These are phyloP conservation scores for Ichneumon xanthorius DNA, from an alignment of 2,888 invertebrate genomes.

Conservation along the genomic window DNA sequence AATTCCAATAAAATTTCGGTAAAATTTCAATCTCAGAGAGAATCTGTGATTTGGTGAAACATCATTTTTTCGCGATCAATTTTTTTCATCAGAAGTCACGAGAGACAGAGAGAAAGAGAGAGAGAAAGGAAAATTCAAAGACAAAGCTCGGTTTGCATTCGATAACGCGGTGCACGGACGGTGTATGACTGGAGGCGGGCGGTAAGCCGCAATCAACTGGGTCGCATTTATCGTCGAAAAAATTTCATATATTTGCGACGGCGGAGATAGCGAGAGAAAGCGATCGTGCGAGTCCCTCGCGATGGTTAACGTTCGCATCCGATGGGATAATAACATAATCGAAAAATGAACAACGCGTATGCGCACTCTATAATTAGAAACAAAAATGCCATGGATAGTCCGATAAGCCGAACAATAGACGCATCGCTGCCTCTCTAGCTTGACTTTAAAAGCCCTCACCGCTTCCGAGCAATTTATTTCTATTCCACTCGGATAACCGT, in stretches of 20 bases:
- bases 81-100: background rate
- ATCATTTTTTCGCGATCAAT: background rate
- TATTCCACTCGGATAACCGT: slow-evolving; percentile 54
- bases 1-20: too few relatives aligned
- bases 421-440: slow-evolving; percentile 34
- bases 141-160: slow-evolving; percentile 20
- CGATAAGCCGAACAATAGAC: slow-evolving; percentile 36
- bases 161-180: slow-evolving; percentile 11
- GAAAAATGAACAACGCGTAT: slow-evolving; percentile 25
- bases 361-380: background rate
- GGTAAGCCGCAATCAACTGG: slow-evolving; percentile 56
- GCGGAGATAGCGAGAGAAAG: slow-evolving; percentile 31
- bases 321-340: slow-evolving; percentile 41
- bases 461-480: slow-evolving; percentile 61
- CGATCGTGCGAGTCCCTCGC: slow-evolving; percentile 19
- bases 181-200: slow-evolving; percentile 38
- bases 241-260: slow-evolving; percentile 45
- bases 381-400: slow-evolving; percentile 5
- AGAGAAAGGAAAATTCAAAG: background rate
- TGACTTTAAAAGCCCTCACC: slow-evolving; percentile 18
- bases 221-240: slow-evolving; percentile 63
- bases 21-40: background rate
- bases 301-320: slow-evolving; percentile 39
- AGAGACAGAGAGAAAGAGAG: background rate
- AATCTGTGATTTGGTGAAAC: background rate